Percentiles rank a stretch among this genome's conserved stretches.
phyloP scores from a whole-genome alignment of 2,888 invertebrate genomes.

The Eupithecia dodoneata region DNA sequence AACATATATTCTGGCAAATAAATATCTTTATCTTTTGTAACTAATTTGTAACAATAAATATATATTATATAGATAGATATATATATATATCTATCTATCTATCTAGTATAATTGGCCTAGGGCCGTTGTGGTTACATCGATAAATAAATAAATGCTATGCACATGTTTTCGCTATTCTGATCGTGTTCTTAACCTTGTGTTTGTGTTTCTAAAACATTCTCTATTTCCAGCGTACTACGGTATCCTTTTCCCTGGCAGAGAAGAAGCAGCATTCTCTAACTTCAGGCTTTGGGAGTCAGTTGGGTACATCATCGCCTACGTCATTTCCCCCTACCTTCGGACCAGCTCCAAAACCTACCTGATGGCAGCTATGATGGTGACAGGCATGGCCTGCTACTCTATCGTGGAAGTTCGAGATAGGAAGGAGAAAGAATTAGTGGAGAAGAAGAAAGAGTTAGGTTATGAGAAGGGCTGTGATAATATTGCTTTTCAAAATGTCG shows the following conservation, averaged over 20 bases:
- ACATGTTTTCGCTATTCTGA: too few species aligned
- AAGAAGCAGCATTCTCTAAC: constrained; percentile 88
- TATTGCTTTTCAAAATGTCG: constrained; percentile 65
- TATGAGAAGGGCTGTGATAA: constrained; percentile 67
- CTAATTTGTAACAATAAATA: too few species aligned
- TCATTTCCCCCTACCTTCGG: constrained; percentile 81
- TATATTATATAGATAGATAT: too few species aligned
- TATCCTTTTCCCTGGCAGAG: constrained; percentile 84
- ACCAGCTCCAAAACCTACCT: constrained; percentile 82
- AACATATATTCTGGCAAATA: too few species aligned
- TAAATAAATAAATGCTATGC: too few species aligned
- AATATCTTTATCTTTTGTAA: too few species aligned
- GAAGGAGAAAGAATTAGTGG: constrained; percentile 50
- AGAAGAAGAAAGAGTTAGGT: constrained; percentile 50
- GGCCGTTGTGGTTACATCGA: too few species aligned
- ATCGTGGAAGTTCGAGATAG: constrained; percentile 67
- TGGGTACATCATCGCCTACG: constrained; percentile 86
- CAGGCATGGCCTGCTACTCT: constrained; percentile 83
- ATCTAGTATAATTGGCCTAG: too few species aligned
- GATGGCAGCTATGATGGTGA: constrained; percentile 71
- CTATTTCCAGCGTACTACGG: constrained; percentile 84
- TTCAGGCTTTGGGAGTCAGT: constrained; percentile 88
- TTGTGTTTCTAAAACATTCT: neutral
- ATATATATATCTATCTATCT: too few species aligned
- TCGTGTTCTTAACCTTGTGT: too few species aligned